Percentiles rank a stretch among this genome's conserved stretches.
Conservation (phyloP, 2,797 vertebrate species). For the Hozukius guyotensis region DNA sequence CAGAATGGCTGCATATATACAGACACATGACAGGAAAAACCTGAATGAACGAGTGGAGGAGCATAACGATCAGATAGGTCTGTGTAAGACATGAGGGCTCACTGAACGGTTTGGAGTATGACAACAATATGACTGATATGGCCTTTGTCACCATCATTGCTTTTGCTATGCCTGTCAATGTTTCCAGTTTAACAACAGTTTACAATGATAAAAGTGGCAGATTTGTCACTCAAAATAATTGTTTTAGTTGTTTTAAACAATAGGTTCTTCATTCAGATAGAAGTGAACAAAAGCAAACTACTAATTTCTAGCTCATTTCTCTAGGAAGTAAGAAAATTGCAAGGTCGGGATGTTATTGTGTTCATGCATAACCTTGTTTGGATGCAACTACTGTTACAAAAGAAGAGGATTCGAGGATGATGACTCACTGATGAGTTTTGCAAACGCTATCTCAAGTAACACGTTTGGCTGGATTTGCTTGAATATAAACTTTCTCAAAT, state of each 20-base stretch:
- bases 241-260: background rate
- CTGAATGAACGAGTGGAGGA: background rate
- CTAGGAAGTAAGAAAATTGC: background rate
- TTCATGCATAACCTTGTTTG: background rate
- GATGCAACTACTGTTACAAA: background rate
- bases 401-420: background rate
- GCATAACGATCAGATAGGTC: background rate
- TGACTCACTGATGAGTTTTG: background rate
- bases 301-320: background rate
- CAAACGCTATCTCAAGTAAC: background rate
- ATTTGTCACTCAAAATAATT: background rate
- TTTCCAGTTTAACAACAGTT: background rate
- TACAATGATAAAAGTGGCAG: background rate
- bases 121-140: background rate
- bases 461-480: background rate
- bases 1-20: background rate
- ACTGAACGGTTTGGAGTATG: background rate
- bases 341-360: background rate
- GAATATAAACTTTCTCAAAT: background rate
- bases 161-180: background rate
- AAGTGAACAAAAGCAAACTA: background rate
- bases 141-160: background rate
- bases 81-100: background rate
- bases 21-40: background rate
- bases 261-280: background rate